These are phyloP conservation scores for Sparidentex hasta DNA, from an alignment of 2,797 vertebrate genomes.

Conservation along the genomic window DNA sequence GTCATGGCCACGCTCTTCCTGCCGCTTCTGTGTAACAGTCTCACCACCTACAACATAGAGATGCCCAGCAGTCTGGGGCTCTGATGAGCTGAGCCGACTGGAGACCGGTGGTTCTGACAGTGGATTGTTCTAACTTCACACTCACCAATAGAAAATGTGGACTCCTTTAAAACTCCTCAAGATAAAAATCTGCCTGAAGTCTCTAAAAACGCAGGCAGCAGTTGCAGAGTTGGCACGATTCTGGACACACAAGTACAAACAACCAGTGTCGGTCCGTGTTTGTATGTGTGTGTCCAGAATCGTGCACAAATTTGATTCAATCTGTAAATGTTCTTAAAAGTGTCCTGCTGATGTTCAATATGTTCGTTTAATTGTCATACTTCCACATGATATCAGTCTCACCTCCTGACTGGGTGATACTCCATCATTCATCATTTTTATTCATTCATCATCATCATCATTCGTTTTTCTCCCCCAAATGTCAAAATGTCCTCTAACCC, in stretches of 20 bases:
- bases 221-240: neutral
- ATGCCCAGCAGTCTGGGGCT: neutral
- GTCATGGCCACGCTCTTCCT: slow-evolving; percentile 69
- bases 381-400: neutral
- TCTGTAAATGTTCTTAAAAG: neutral
- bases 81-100: slow-evolving; percentile 16
- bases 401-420: neutral
- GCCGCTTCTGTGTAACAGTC: slow-evolving; percentile 64
- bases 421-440: slow-evolving; percentile 2
- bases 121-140: slow-evolving; percentile 5
- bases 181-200: neutral
- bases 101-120: neutral
- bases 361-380: too few relatives aligned
- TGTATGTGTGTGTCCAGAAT: too few relatives aligned
- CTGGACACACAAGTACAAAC: too few relatives aligned
- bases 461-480: neutral
- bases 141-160: neutral
- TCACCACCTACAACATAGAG: slow-evolving; percentile 28
- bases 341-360: neutral
- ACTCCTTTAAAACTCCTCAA: neutral
- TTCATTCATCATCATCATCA: too few relatives aligned
- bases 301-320: neutral
- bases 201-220: too few relatives aligned
- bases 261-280: too few relatives aligned
- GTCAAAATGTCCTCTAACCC: neutral